Evolutionary conservation across 2,888 invertebrate species (phyloP), one percentile per base, ranked within the genome.

Genomic region (Meteorus colon): DNA sequence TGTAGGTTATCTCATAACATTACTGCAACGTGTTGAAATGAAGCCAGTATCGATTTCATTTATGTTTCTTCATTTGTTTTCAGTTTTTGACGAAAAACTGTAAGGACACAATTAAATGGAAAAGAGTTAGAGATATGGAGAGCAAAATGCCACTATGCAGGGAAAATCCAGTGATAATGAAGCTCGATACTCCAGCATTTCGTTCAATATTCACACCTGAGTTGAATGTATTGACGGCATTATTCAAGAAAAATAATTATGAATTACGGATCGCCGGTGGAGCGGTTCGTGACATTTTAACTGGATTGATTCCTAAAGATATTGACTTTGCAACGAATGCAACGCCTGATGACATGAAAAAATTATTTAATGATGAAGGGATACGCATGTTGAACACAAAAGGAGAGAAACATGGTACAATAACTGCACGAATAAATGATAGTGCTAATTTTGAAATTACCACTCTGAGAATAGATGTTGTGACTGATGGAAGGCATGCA

Each of bases 301-400:
- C 95, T 92, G 93, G 93, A 4, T 92, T 92, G 70, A 90, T 91
- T 81, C 98, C 98, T 0, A 95, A 95, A 86, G 99, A 99, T 90
- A 91, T 99, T 69, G 99, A 99, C 90, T 98, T 99, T 91, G 99
- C 99, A 0, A 98, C 99, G 6, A 96, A 95, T 19, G 99, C 99
- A 10, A 99, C 98, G 0, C 99, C 99, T 0, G 92, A 94, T 19
- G 92, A 99, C 91, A 98, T 99, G 98, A 98, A 97, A 88, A 92
- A 94, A 51, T 96, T 99, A 94, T 98, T 99, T 86, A 93, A 91
- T 6, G 90, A 91, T 67, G 97, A 98, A 90, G 91, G 93, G 71
- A 92, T 99, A 34, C 92, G 99, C 79, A 95, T 98, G 95, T 95
- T 99, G 29, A 98, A 99, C 90, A 92, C 92, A 78, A 96, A 94